Conservation (phyloP, 2,888 invertebrate species). For the Hyalella azteca region DNA sequence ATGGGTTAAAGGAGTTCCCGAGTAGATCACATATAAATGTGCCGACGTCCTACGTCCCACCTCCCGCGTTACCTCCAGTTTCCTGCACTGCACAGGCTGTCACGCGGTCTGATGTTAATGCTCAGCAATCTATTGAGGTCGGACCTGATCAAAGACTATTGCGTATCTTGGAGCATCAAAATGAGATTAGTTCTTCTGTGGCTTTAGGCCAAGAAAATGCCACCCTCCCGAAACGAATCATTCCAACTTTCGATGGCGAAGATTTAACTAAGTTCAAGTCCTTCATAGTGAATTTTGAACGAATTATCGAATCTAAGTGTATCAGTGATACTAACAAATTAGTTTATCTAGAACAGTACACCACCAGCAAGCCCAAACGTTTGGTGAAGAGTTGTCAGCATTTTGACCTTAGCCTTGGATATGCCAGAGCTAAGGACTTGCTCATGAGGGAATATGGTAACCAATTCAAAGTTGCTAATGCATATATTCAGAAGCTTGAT, state of each 20-base stretch:
- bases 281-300: background rate
- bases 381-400: background rate
- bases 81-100: too few species aligned
- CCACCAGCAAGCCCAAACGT: background rate
- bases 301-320: background rate
- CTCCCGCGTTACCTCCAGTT: too few species aligned
- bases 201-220: background rate
- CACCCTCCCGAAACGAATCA: background rate
- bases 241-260: background rate
- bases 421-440: background rate
- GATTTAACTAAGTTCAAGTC: constrained; percentile 4
- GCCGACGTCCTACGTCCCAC: too few species aligned
- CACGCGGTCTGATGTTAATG: too few species aligned
- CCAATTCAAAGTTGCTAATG: background rate
- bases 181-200: background rate
- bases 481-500: background rate
- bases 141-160: background rate
- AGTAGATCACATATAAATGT: too few species aligned
- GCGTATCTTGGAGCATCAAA: background rate
- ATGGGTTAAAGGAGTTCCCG: too few species aligned
- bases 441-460: background rate
- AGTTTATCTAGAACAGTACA: background rate
- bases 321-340: background rate
- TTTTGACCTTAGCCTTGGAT: background rate
- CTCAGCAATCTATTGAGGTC: background rate